A percentile compares a stretch with the other conserved stretches of the same genome.
Evolutionary conservation across 1,140 invertebrate species (phyloP).

Genomic region (Drosophila lowei): DNA sequence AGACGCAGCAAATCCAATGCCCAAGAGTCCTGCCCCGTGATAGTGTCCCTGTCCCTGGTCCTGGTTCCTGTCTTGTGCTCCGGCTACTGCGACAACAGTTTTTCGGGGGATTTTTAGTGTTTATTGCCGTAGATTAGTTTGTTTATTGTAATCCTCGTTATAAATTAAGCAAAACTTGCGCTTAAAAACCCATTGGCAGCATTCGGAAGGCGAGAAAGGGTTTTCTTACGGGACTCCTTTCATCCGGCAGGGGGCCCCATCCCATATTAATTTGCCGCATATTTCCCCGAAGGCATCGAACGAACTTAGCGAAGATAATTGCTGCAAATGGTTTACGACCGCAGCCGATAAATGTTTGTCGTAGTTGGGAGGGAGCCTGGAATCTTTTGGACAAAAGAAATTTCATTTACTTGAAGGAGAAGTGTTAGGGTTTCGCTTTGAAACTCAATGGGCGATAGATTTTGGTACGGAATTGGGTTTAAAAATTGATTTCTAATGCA

Average conservation of each 20-base stretch:
- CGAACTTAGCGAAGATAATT: constrained; percentile 71
- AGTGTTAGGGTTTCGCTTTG: not conserved
- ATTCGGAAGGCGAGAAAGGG: constrained; percentile 39
- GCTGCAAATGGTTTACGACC: constrained; percentile 77
- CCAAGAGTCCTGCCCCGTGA: constrained; percentile 14
- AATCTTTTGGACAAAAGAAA: not conserved
- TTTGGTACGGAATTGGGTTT: not conserved
- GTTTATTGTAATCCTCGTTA: constrained; percentile 81
- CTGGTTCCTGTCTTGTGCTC: constrained; percentile 2
- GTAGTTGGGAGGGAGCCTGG: not conserved
- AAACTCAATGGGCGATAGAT: not conserved
- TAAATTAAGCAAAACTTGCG: constrained; percentile 79
- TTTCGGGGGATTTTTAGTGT: constrained; percentile 80
- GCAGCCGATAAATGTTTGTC: constrained; percentile 53
- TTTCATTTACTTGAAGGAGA: not conserved
- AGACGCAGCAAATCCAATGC: constrained; percentile 34
- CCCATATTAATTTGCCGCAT: constrained; percentile 64
- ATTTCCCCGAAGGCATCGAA: constrained; percentile 71
- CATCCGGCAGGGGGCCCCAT: not conserved
- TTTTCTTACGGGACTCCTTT: constrained; percentile 3
- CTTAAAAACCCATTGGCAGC: constrained; percentile 64
- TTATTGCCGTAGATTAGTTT: constrained; percentile 80
- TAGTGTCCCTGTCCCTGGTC: constrained; percentile 39
- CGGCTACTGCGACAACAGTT: constrained; percentile 26
- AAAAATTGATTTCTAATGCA: not conserved